Evolutionary conservation across 1,140 invertebrate genomes (phyloP).

Genomic region (Spodoptera frugiperda): DNA sequence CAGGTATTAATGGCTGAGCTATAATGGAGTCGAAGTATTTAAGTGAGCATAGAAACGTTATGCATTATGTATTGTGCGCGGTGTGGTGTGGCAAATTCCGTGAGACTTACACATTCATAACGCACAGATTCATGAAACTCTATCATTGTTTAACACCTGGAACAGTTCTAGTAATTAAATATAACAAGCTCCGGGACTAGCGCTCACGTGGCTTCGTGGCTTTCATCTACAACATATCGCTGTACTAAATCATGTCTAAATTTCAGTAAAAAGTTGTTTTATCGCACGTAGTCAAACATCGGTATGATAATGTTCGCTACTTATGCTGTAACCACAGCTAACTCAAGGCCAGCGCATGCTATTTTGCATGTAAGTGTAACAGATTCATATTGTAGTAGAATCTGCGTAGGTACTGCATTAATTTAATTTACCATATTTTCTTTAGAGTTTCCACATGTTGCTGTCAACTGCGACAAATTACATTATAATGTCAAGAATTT

Average conservation of each 20-base stretch:
- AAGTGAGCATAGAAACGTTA: slow-evolving; percentile 56
- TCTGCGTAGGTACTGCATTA: slow-evolving; percentile 1
- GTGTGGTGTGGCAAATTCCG: slow-evolving; percentile 44
- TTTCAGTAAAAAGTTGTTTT: slow-evolving; percentile 21
- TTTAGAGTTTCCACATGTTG: neutral
- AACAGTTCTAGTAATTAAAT: slow-evolving; percentile 15
- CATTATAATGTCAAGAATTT: too few species aligned
- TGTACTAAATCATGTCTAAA: slow-evolving; percentile 23
- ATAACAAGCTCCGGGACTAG: neutral
- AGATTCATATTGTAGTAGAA: slow-evolving; percentile 28
- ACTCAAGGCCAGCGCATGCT: slow-evolving; percentile 18
- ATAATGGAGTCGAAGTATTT: slow-evolving; percentile 30
- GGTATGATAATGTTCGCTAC: slow-evolving; percentile 37
- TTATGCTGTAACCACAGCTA: slow-evolving; percentile 28
- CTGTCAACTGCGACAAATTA: neutral
- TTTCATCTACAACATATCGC: slow-evolving; percentile 10
- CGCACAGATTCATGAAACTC: slow-evolving; percentile 43
- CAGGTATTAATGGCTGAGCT: neutral
- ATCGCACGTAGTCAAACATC: slow-evolving; percentile 25
- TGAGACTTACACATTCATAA: slow-evolving; percentile 33
- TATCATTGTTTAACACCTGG: slow-evolving; percentile 36
- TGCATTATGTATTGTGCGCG: slow-evolving; percentile 59
- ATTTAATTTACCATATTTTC: neutral
- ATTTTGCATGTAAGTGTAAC: slow-evolving; percentile 26
- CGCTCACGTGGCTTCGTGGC: neutral